These are phyloP conservation scores for Scaptomyza pallida DNA, from an alignment of 1,140 invertebrate genomes.

Conservation along the genomic window DNA sequence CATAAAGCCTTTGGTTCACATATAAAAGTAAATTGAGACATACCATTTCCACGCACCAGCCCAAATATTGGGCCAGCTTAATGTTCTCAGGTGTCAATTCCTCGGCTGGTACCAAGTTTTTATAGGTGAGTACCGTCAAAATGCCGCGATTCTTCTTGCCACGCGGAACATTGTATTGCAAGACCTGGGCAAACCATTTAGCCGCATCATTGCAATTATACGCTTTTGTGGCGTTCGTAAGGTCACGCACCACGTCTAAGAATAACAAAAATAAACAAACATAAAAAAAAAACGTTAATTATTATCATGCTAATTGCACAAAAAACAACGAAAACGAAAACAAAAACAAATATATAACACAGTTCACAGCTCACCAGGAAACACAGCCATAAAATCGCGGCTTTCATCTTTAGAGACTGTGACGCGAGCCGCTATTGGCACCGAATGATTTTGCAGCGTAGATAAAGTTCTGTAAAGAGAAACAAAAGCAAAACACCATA, in stretches of 20 bases:
- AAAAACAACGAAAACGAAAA: no score
- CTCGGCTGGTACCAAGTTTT: constrained; percentile 86
- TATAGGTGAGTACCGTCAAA: constrained; percentile 91
- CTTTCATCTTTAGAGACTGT: constrained; percentile 91
- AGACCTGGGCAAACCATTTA: constrained; percentile 91
- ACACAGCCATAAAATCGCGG: constrained; percentile 93
- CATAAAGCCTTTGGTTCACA: not conserved
- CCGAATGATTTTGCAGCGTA: constrained; percentile 83
- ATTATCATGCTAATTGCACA: constrained; percentile 69
- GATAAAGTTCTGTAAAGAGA: constrained; percentile 73
- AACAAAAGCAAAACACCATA: constrained; percentile 13
- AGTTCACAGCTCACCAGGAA: constrained; percentile 86
- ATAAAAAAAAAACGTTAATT: constrained; percentile 36
- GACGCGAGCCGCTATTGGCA: constrained; percentile 86
- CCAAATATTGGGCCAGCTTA: constrained; percentile 92
- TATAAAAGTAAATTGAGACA: constrained; percentile 61
- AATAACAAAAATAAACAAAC: constrained; percentile 28
- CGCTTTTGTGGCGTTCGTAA: constrained; percentile 89
- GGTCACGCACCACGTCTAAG: constrained; percentile 91
- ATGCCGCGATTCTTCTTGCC: constrained; percentile 93
- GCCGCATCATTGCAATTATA: constrained; percentile 90
- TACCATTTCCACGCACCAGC: constrained; percentile 98
- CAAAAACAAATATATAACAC: not conserved
- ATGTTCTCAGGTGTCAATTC: constrained; percentile 91
- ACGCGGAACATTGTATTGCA: constrained; percentile 92